phyloP scores from a whole-genome alignment of 1,140 invertebrate species.

The Hylaeus anthracinus region DNA sequence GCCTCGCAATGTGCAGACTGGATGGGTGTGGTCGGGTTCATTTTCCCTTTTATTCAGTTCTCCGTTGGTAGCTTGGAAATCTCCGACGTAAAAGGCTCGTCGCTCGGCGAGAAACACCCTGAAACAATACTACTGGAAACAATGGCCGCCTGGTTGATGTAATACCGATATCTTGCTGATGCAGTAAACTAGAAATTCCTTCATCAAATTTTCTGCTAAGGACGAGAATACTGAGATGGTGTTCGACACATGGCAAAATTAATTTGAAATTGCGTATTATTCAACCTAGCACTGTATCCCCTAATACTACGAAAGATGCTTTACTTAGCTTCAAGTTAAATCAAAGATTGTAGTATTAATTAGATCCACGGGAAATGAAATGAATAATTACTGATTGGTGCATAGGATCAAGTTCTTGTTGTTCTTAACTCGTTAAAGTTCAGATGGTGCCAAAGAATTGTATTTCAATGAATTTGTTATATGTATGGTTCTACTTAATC shows the following conservation, averaged over 20 bases:
- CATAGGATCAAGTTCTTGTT: too few relatives aligned
- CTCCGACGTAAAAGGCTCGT: conserved; percentile 57
- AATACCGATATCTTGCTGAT: conserved; percentile 41
- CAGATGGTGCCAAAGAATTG: too few relatives aligned
- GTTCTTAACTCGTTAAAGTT: too few relatives aligned
- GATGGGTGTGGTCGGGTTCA: conserved; percentile 59
- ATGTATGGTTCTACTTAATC: too few relatives aligned
- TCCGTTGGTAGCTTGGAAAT: conserved; percentile 36
- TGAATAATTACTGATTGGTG: too few relatives aligned
- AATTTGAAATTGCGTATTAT: background rate
- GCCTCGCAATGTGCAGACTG: conserved; percentile 51
- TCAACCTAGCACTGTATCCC: background rate
- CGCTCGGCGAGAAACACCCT: conserved; percentile 56
- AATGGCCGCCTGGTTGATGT: conserved; percentile 39
- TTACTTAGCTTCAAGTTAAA: too few relatives aligned
- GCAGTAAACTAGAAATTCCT: conserved; percentile 13
- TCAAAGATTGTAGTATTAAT: too few relatives aligned
- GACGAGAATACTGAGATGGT: background rate
- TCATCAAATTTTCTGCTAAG: background rate
- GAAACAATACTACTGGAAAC: conserved; percentile 57
- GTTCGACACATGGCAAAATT: background rate
- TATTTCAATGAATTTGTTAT: too few relatives aligned
- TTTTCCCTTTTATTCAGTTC: conserved; percentile 65
- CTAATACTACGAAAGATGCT: too few relatives aligned
- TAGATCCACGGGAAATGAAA: too few relatives aligned